phyloP scores from a whole-genome alignment of 2,888 invertebrate genomes.

The Noctua comes region DNA sequence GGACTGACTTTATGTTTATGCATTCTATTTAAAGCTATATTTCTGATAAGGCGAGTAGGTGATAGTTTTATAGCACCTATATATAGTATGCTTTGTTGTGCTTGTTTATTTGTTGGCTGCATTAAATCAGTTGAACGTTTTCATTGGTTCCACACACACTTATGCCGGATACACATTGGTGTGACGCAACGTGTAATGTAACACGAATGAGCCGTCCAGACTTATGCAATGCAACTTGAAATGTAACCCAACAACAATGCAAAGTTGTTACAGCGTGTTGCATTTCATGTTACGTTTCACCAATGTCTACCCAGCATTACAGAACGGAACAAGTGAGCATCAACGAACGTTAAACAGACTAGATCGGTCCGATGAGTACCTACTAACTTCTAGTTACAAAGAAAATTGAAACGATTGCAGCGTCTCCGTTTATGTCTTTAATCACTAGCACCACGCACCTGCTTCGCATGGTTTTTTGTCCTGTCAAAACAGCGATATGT shows the following conservation, averaged over 20 bases:
- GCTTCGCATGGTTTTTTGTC: background rate
- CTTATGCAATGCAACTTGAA: too few relatives aligned
- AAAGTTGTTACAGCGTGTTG: too few relatives aligned
- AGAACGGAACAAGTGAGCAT: background rate
- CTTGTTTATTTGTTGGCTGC: constrained; percentile 11
- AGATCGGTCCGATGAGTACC: background rate
- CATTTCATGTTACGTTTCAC: too few relatives aligned
- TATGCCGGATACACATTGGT: too few relatives aligned
- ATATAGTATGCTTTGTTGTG: background rate
- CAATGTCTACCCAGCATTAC: too few relatives aligned
- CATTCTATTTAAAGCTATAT: constrained; percentile 40
- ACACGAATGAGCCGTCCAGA: too few relatives aligned
- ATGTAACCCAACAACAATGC: too few relatives aligned
- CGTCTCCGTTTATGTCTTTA: background rate
- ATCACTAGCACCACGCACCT: background rate
- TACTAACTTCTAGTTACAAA: background rate
- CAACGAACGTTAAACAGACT: constrained; percentile 8
- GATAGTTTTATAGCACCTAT: constrained; percentile 28
- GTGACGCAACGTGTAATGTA: too few relatives aligned
- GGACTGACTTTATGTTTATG: constrained; percentile 32
- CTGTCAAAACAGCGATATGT: background rate
- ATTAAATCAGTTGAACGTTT: background rate
- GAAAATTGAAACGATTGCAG: background rate
- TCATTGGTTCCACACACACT: background rate
- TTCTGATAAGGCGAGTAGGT: constrained; percentile 41